Evolutionary conservation across 2,797 vertebrate genomes (phyloP), one percentile per base, ranked within the genome.

Genomic region (Pristis pectinata): DNA sequence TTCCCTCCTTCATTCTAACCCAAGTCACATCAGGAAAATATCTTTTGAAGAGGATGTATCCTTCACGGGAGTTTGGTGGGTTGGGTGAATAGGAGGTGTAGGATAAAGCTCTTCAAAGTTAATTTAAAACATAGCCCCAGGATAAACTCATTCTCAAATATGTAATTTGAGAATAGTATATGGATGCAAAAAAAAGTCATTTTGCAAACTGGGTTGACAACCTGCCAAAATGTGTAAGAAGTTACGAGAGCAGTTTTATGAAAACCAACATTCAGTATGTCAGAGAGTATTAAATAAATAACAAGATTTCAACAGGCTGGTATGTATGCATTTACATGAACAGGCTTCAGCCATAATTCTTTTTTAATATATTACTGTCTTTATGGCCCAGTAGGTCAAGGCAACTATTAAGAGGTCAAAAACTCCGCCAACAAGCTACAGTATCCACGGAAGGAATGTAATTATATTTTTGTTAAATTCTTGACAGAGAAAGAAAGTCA

Each of bases 371-470:
- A 94, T 74, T 53, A 76, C 37, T 76, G 56, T 70, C 92, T 94
- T 94, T 94, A 76, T 95, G 95, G 94, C 95, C 96, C 95, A 96
- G 96, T 97, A 98, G 97, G 98, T 98, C 97, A 97, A 97, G 97
- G 96, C 96, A 94, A 96, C 96, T 97, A 97, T 97, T 97, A 96
- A 97, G 97, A 96, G 97, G 98, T 98, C 98, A 98, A 98, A 98
- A 98, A 98, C 97, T 97, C 96, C 96, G 97, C 97, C 96, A 96
- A 97, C 97, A 96, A 97, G 97, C 97, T 97, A 97, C 96, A 96
- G 97, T 97, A 97, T 97, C 97, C 96, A 97, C 96, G 95, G 61
- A 56, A 94, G 94, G 95, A 96, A 96, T 96, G 95, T 95, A 95
- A 95, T 96, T 96, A 95, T 79, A 94, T 95, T 96, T 96, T 96